Base-by-base conservation (phyloP, 2,888 invertebrate genomes). In the Patella caerulea region DNA sequence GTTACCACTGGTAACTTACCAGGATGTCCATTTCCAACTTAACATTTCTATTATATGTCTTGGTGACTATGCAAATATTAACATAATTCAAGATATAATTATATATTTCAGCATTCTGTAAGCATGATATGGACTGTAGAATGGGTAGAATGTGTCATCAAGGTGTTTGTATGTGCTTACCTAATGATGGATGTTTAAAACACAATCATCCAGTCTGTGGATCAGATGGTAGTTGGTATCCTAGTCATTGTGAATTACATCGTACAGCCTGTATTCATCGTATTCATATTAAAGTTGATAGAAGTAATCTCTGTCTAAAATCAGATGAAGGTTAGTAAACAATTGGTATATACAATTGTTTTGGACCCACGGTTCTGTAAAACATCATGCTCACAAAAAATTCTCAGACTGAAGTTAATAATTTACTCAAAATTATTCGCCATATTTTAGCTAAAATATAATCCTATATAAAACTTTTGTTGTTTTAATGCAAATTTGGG, bases 71-170 rank as follows among this genome's bases (percentile, higher is more conserved):
- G 45, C 9, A 45, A 45, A 45, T 5, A 9, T 7, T 45, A 9
- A 45, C 45, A 45, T 45, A 45, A 45, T 45, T 45, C 9, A 9
- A 1, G 45, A 45, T 45, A 59, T 59, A 59, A 19, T 75, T 77
- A 81, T 56, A 74, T 80, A 78, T 92, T 92, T 24, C 91, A 94
- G 94, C 94, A 92, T 94, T 94, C 7, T 95, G 95, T 89, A 90
- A 93, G 74, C 93, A 93, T 52, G 94, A 94, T 86, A 94, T 74
- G 19, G 86, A 94, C 88, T 95, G 95, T 91, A 94, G 94, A 71
- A 94, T 94, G 19, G 91, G 92, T 12, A 93, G 94, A 78, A 94
- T 94, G 89, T 95, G 95, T 88, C 89, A 89, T 12, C 92, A 93
- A 19, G 93, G 93, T 9, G 91, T 93, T 75, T 95, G 95, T 90